Evolutionary conservation across 2,888 invertebrate species (phyloP).

Genomic region (Pollenia angustigena): DNA sequence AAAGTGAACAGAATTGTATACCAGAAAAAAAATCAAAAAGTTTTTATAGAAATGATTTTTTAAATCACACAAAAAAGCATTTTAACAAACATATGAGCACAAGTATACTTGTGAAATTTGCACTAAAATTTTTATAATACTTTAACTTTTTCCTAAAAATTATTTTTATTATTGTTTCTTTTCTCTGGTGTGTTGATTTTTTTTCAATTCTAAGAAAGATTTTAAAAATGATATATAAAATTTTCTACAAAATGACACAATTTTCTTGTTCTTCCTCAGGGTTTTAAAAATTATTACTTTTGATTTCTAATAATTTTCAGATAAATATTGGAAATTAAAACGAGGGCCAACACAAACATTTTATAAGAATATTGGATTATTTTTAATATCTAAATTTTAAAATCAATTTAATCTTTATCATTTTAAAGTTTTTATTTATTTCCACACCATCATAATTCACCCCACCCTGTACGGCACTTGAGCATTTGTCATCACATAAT

Average conservation of each 20-base stretch:
- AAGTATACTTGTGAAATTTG: constrained; percentile 13
- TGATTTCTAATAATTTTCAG: not conserved
- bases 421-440: not conserved
- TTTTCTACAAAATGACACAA: not conserved
- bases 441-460: constrained; percentile 1
- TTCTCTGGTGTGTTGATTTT: not conserved
- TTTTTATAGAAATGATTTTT: constrained; percentile 47
- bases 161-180: not conserved
- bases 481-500: constrained; percentile 79
- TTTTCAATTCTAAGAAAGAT: not conserved
- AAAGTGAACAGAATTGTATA: not conserved
- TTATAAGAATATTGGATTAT: too few relatives aligned
- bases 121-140: not conserved
- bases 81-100: constrained; percentile 5
- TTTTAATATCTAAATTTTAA: too few relatives aligned
- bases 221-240: not conserved
- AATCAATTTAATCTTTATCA: too few relatives aligned
- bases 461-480: constrained; percentile 76
- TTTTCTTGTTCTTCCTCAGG: not conserved
- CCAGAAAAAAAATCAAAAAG: not conserved
- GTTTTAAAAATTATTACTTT: not conserved
- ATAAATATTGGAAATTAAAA: not conserved
- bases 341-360: not conserved
- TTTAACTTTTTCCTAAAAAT: not conserved
- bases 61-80: constrained; percentile 22